A percentile compares a stretch with the other conserved stretches of the same genome.
phyloP scores from a whole-genome alignment of 1,140 invertebrate species.

The Drosophila leontia region DNA sequence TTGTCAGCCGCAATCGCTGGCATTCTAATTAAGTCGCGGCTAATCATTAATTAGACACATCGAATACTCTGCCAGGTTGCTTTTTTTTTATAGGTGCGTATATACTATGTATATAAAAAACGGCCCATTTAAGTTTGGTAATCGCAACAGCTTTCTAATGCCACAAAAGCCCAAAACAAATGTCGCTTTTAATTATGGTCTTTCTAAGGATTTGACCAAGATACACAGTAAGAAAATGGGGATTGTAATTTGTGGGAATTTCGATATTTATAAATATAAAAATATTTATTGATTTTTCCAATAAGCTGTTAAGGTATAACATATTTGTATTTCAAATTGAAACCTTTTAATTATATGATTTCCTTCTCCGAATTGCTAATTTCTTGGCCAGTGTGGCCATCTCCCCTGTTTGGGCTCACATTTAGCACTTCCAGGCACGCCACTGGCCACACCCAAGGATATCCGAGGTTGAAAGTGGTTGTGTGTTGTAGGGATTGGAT shows the following conservation, averaged over 20 bases:
- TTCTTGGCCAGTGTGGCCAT: constrained; percentile 17
- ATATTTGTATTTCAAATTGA: too few relatives aligned
- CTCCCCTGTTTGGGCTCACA: constrained; percentile 30
- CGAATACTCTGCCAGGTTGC: constrained; percentile 33
- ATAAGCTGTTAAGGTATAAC: too few relatives aligned
- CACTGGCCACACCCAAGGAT: constrained; percentile 73
- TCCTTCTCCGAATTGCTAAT: not conserved
- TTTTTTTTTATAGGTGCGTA: constrained; percentile 26
- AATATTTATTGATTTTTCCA: not conserved
- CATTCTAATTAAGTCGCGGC: constrained; percentile 69
- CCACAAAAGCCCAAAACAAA: constrained; percentile 70
- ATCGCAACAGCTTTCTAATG: constrained; percentile 73
- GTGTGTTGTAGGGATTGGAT: constrained; percentile 8
- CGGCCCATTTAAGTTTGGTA: constrained; percentile 75
- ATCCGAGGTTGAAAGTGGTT: constrained; percentile 28
- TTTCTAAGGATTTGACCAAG: constrained; percentile 42
- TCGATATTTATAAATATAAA: not conserved
- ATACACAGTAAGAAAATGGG: constrained; percentile 6
- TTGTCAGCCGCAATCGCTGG: constrained; percentile 52
- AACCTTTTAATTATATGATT: not conserved
- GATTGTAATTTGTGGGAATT: not conserved
- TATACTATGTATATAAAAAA: constrained; percentile 19
- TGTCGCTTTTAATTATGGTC: constrained; percentile 77
- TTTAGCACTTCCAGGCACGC: constrained; percentile 79
- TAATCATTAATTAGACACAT: constrained; percentile 79